Percentiles rank a stretch among this genome's conserved stretches.
Evolutionary conservation across 2,113 vertebrate species (phyloP).

Genomic region (Erinaceus europaeus): DNA sequence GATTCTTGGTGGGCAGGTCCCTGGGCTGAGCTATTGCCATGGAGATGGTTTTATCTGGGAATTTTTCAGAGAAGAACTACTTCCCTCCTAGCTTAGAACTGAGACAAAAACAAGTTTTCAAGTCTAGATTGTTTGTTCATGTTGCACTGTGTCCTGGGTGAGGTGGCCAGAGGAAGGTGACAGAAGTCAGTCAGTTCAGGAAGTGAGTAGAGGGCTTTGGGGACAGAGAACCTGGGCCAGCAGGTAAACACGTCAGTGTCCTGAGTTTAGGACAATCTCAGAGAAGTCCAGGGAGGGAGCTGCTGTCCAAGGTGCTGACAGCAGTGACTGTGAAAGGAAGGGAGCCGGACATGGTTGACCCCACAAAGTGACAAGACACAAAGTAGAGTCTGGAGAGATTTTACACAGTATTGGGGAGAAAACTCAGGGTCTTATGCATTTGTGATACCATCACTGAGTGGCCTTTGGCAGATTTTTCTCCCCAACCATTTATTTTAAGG

Average conservation of each 20-base stretch:
- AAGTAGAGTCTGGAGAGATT: background rate
- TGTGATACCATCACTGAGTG: no score
- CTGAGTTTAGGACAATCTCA: background rate
- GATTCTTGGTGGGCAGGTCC: background rate
- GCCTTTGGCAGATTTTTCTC: no score
- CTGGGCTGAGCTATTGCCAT: background rate
- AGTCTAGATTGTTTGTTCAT: background rate
- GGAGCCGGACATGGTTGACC: background rate
- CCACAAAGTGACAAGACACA: background rate
- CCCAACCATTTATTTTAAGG: no score
- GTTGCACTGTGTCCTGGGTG: background rate
- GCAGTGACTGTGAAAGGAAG: background rate
- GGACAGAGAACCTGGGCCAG: background rate
- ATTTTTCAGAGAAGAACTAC: background rate
- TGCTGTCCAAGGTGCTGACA: background rate
- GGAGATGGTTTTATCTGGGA: background rate
- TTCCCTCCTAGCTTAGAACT: background rate
- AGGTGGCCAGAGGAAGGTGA: background rate
- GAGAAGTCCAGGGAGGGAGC: background rate
- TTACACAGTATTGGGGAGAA: background rate
- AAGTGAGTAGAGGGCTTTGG: background rate
- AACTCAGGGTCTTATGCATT: background rate
- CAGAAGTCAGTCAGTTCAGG: rapidly evolving
- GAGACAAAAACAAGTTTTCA: background rate
- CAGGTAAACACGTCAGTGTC: background rate